Evolutionary conservation across 23 tunicate genomes (phyloP).

Genomic region (Diplosoma virens): DNA sequence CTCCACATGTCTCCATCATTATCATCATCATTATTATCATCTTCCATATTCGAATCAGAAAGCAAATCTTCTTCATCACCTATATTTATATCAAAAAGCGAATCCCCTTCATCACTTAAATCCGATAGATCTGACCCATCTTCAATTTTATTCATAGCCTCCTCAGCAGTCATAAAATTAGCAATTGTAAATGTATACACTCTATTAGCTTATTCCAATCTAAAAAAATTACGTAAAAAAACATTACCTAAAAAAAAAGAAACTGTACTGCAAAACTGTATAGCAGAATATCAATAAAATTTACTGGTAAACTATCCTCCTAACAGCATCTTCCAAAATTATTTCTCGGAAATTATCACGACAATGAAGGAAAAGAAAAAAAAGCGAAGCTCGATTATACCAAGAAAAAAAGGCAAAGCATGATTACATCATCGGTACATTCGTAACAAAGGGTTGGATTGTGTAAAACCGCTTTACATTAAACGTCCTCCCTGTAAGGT

Average conservation of each 20-base stretch:
- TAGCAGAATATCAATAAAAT: background rate
- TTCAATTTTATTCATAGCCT: background rate
- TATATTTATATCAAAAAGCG: background rate
- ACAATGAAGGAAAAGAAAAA: background rate
- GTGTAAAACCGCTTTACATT: background rate
- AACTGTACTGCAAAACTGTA: background rate
- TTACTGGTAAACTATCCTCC: background rate
- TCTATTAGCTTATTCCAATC: background rate
- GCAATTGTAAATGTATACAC: background rate
- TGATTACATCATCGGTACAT: constrained; percentile 4
- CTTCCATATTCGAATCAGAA: background rate
- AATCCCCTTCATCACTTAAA: background rate
- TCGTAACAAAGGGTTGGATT: background rate
- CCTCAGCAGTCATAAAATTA: background rate
- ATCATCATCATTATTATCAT: background rate
- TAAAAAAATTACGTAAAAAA: no score
- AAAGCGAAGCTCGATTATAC: no score
- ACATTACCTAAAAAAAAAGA: background rate
- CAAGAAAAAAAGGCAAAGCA: background rate
- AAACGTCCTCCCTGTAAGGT: background rate
- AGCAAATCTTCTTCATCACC: background rate
- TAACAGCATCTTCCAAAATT: background rate
- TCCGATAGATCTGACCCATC: constrained; percentile 1
- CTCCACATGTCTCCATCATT: background rate
- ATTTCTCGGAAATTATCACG: background rate